phyloP scores from a whole-genome alignment of 2,797 vertebrate genomes.

The Rhincodon typus region DNA sequence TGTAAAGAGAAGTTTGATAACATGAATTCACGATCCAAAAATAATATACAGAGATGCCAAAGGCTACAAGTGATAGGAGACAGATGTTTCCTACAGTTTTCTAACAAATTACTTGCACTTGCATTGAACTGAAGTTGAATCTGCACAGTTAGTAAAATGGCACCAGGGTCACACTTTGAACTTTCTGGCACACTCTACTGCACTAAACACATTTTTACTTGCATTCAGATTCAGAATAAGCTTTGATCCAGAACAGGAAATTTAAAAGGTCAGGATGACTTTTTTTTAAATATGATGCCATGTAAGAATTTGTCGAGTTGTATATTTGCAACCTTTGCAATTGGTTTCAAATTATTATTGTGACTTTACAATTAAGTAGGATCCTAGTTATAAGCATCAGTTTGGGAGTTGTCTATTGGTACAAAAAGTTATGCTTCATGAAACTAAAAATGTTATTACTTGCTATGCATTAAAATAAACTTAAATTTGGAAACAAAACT shows the following conservation, averaged over 20 bases:
- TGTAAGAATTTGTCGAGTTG: neutral
- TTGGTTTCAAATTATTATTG: neutral
- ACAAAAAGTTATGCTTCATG: neutral
- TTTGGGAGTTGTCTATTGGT: neutral
- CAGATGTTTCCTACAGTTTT: slow-evolving; percentile 47
- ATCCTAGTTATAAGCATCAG: neutral
- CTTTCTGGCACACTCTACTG: neutral
- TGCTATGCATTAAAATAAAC: neutral
- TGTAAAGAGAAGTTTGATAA: slow-evolving; percentile 42
- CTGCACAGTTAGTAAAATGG: slow-evolving; percentile 44
- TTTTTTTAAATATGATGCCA: neutral
- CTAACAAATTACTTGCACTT: slow-evolving; percentile 45
- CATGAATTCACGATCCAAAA: slow-evolving; percentile 46
- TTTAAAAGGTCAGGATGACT: slow-evolving; percentile 42
- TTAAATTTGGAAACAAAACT: neutral
- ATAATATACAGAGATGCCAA: slow-evolving; percentile 49
- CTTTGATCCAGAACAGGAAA: slow-evolving; percentile 42
- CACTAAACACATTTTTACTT: slow-evolving; percentile 40
- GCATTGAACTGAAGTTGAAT: slow-evolving; percentile 41
- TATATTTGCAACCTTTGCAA: neutral
- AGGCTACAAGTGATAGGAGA: slow-evolving; percentile 49
- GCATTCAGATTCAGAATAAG: slow-evolving; percentile 39
- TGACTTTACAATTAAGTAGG: neutral
- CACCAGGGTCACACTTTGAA: slow-evolving; percentile 41
- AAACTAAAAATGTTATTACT: neutral